Evolutionary conservation across 1,140 invertebrate genomes (phyloP).

Genomic region (Sinonovacula constricta): DNA sequence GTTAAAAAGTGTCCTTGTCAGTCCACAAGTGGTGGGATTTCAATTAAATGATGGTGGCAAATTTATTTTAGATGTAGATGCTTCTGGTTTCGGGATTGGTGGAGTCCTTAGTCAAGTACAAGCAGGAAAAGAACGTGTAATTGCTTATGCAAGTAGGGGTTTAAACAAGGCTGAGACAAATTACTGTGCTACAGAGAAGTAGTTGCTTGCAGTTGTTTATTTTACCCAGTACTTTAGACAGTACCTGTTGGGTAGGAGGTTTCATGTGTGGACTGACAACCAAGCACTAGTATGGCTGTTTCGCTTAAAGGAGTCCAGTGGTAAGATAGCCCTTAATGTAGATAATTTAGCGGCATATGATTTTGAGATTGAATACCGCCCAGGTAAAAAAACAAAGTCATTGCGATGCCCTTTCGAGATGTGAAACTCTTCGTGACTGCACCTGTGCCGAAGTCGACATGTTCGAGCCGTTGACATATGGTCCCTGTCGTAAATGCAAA

Average conservation of each 20-base stretch:
- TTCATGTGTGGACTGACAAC: conserved; percentile 58
- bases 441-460: neutral
- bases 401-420: conserved; percentile 61
- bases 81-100: too few relatives aligned
- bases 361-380: conserved; percentile 47
- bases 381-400: conserved; percentile 60
- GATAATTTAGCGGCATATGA: too few relatives aligned
- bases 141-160: too few relatives aligned
- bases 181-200: conserved; percentile 73
- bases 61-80: too few relatives aligned
- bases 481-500: conserved; percentile 2
- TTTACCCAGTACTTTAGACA: too few relatives aligned
- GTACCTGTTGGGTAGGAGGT: too few relatives aligned
- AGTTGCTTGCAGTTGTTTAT: conserved; percentile 57
- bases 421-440: too few relatives aligned
- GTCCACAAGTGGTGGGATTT: conserved; percentile 1
- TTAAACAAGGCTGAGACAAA: conserved; percentile 75
- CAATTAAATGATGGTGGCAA: too few relatives aligned
- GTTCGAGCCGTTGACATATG: conserved; percentile 1
- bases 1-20: neutral
- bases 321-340: conserved; percentile 62
- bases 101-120: too few relatives aligned
- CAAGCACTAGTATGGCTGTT: too few relatives aligned
- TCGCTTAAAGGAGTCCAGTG: conserved; percentile 49
- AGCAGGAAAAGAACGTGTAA: too few relatives aligned